phyloP scores from a whole-genome alignment of 2,113 vertebrate genomes.

The Scatophagus argus region DNA sequence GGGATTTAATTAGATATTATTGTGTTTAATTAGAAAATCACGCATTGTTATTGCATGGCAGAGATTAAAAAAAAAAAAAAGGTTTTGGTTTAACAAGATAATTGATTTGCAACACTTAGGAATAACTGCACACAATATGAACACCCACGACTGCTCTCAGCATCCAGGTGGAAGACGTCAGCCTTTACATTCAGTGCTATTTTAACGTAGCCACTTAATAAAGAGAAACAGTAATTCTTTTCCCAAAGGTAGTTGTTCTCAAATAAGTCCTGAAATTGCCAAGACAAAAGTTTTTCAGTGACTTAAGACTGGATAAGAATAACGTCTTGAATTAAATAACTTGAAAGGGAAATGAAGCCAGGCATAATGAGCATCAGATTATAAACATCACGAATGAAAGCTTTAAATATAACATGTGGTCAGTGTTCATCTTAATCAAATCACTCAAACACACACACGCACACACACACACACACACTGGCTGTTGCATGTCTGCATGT shows the following conservation, averaged over 20 bases:
- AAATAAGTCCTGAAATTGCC: neutral
- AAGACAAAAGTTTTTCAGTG: neutral
- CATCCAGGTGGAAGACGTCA: neutral
- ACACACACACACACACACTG: neutral
- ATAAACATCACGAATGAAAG: conserved; percentile 1
- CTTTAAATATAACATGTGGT: conserved; percentile 17
- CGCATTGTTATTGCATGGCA: neutral
- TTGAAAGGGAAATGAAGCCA: neutral
- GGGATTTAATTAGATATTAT: conserved; percentile 8
- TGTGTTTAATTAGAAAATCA: too few relatives aligned
- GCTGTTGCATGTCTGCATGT: conserved; percentile 16
- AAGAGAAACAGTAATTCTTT: too few relatives aligned
- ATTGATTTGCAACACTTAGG: neutral
- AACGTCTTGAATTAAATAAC: neutral
- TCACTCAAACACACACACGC: neutral
- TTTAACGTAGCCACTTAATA: neutral
- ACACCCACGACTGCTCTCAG: neutral
- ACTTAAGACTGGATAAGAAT: neutral
- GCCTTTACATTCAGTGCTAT: neutral
- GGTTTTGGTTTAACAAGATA: neutral
- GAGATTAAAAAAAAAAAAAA: neutral
- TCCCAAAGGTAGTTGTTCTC: neutral
- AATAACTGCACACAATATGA: neutral
- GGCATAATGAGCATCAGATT: neutral
- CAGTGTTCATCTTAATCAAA: neutral